Base-by-base conservation (phyloP, 2,113 vertebrate species). In the Tricholaema leucomelas region DNA sequence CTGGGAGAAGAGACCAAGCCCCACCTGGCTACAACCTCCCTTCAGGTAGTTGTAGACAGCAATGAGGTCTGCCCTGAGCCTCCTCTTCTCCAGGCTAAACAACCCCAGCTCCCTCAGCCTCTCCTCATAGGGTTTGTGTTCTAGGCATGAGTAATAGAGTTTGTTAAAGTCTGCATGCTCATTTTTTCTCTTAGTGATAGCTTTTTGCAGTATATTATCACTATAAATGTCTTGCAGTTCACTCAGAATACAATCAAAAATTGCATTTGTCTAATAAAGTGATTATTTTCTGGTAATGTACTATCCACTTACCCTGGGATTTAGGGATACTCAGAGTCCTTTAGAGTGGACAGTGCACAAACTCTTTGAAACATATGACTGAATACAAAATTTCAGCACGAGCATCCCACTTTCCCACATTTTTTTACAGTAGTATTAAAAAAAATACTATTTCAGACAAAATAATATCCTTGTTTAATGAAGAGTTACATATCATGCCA, bases 241-340 rank as follows among this genome's bases (percentile, higher is more conserved):
- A 50, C 23, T 77, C 15, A 77, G 42, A 92, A 85, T 33, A 5
- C 4, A n/a, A 74, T 71, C 6, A 30, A 8, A 86, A 64, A 64
- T 31, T 77, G 0, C 4, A 36, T 33, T 74, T 70, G 2, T 65
- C 33, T 31, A 63, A 58, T 21, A 59, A 36, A 44, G 36, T 21
- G 6, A 28, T 50, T 31, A 24, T 87, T 90, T 90, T 82, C 9
- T 85, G 16, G 17, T 59, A 71, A 40, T 6, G 3, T 40, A 12
- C 2, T 3, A 10, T 55, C 6, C 21, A 33, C 25, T 63, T 40
- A 31, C 5, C 1, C 9, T 40, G 6, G 7, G 1, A 3, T 33
- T 12, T 38, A 61, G 15, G 13, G 5, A 42, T 82, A 38, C 15
- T 12, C 25, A 33, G 5, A 48, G 8, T 52, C 19, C 20, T 86